Evolutionary conservation across 2,113 vertebrate species (phyloP), one percentile per base, ranked within the genome.

Genomic region (Propithecus coquereli): DNA sequence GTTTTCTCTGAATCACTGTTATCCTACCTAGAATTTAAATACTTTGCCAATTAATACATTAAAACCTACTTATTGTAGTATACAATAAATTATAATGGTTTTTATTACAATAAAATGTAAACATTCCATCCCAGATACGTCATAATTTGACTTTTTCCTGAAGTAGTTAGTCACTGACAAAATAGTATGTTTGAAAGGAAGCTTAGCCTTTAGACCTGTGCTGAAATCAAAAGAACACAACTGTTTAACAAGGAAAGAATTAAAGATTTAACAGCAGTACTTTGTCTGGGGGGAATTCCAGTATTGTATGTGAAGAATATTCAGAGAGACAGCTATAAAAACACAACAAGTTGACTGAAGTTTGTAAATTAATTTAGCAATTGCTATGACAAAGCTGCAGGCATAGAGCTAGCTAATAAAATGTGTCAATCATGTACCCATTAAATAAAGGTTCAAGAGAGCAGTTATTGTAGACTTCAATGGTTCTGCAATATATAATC

Each of bases 361-460:
- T 91, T 92, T 94, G 74, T 95, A 96, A 97, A 97, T 98, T 98
- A 98, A 98, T 97, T 96, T 96, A 96, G 45, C 89, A 96, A 93
- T 96, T 97, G 84, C 86, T 95, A 54, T 90, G 87, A 91, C 91
- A 96, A 92, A 96, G 65, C 87, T 81, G 88, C 20, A 91, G 90
- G 73, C 92, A 87, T 63, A 90, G 74, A 94, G 43, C 43, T 96
- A 95, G 79, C 93, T 97, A 96, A 98, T 97, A 97, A 98, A 97
- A 96, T 81, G 45, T 96, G 97, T 82, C 96, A 96, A 70, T 98
- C 97, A 97, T 52, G n/a, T 25, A 40, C 25, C 40, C 59, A 93
- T 97, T 93, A 96, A 89, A 90, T 96, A 94, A 84, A 98, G 34
- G 70, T 96, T 10, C 59, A 94, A 65, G 83, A 79, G 66, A 89